Conservation (phyloP, 1,140 invertebrate species). For the Lasaia peninsularis region DNA sequence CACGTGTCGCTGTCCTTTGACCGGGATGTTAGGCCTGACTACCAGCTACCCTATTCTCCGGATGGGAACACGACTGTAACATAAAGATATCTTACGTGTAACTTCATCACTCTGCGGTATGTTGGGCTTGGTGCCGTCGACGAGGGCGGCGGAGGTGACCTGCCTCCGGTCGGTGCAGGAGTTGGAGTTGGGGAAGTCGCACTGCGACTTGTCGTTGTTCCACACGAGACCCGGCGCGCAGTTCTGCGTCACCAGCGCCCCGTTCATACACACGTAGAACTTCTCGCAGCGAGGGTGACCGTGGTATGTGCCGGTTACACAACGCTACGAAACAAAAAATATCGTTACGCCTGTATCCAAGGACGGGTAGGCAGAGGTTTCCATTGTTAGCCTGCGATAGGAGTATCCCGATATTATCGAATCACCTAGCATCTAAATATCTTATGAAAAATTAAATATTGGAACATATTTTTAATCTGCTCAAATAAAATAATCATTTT, state of each 20-base stretch:
- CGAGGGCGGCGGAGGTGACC: slow-evolving; percentile 36
- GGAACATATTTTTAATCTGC: no score
- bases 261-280: slow-evolving; percentile 85
- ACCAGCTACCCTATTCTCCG: no score
- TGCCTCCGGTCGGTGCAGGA: slow-evolving; percentile 52
- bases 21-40: no score
- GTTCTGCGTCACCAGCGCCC: slow-evolving; percentile 79
- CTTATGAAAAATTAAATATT: no score
- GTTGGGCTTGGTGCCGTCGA: slow-evolving; percentile 34
- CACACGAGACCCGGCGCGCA: slow-evolving; percentile 85
- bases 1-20: no score
- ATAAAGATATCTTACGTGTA: slow-evolving; percentile 41
- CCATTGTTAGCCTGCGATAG: no score
- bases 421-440: no score
- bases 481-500: no score
- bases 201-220: slow-evolving; percentile 80
- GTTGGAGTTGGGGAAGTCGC: slow-evolving; percentile 77
- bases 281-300: slow-evolving; percentile 80
- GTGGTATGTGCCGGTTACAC: slow-evolving; percentile 79
- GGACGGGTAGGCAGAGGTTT: no score
- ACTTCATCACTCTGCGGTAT: slow-evolving; percentile 34
- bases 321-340: slow-evolving; percentile 44
- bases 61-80: no score
- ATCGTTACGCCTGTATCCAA: no score
- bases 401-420: no score